Base-by-base conservation (phyloP, 2,888 invertebrate genomes). In the Tetheella fluctuosa region DNA sequence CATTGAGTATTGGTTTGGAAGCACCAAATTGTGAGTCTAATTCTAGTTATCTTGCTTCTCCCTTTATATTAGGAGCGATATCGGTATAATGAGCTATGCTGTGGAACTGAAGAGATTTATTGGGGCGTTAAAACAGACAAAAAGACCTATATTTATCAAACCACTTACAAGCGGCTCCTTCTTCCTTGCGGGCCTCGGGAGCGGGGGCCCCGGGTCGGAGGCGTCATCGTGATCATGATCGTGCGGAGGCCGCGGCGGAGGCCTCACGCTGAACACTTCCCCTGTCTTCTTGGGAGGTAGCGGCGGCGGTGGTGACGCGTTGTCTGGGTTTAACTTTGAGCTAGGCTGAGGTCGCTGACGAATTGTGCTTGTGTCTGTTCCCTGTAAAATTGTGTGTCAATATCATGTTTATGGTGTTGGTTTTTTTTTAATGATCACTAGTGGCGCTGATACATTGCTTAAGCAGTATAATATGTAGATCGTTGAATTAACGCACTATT, bases 171-270 rank as follows among this genome's bases (percentile, higher is more conserved):
- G 57, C 0, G 91, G 91, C 62, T 91, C 91, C 30, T 85, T 86
- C 65, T 89, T 88, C 72, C 92, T 80, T 0, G 81, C 83, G 0
- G 92, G 90, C 37, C 86, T 74, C 1, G 91, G 91, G 59, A 91
- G 73, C 67, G 94, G 79, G 74, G 94, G 80, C 59, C 89, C 79
- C 54, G 70, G 59, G 2, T 83, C 86, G 0, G 64, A 34, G 10
- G 76, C 83, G 0, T 76, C 80, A 0, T 84, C 85, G 54, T 77
- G 94, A 1, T 92, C 93, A 69, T 94, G 94, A 0, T 39, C 39
- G 39, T 95, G 95, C 1, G 95, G 96, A 0, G 95, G 94, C 0
- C 95, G 95, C n/a, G 95, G 95, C 54, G 96, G 95, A 94, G 81
- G 76, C 7, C 64, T 64, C 0, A 64, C 54, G 7, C 65, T 56